Evolutionary conservation across 2,113 vertebrate genomes (phyloP).

Genomic region (Pogona vitticeps): DNA sequence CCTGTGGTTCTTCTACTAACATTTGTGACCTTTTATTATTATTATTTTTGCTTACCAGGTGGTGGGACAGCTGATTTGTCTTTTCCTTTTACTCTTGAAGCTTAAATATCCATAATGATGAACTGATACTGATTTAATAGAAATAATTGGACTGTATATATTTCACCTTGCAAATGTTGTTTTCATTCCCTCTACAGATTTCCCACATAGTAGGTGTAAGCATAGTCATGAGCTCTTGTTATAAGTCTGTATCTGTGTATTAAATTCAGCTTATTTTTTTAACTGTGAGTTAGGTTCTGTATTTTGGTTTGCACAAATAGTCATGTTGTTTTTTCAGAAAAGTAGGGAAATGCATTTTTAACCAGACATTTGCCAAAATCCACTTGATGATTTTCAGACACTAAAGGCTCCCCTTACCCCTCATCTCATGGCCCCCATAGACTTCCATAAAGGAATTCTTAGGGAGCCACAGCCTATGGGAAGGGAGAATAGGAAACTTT

Average conservation of each 20-base stretch:
- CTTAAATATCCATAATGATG: constrained; percentile 39
- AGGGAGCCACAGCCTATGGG: too few species aligned
- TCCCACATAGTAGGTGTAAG: background rate
- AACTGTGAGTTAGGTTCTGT: background rate
- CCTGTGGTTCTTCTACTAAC: constrained; percentile 55
- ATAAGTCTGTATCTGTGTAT: background rate
- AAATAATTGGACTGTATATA: constrained; percentile 63
- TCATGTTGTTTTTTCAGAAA: accelerated
- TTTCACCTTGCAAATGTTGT: background rate
- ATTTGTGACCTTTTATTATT: constrained; percentile 57
- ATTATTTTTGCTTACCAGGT: constrained; percentile 72
- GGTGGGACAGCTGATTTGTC: constrained; percentile 73
- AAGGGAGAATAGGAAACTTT: too few species aligned
- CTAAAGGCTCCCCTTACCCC: too few species aligned
- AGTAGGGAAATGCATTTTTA: background rate
- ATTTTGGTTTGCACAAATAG: constrained; percentile 18
- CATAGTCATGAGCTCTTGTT: constrained; percentile 7
- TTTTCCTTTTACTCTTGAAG: constrained; percentile 19
- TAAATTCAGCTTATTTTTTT: background rate
- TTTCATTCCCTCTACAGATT: constrained; percentile 20
- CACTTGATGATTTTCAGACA: too few species aligned
- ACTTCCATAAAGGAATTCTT: too few species aligned
- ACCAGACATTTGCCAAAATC: too few species aligned
- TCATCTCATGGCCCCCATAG: too few species aligned
- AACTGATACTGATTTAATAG: constrained; percentile 83